Evolutionary conservation across 2,888 invertebrate genomes (phyloP), one percentile per base, ranked within the genome.

Genomic region (Yponomeuta sedellus): DNA sequence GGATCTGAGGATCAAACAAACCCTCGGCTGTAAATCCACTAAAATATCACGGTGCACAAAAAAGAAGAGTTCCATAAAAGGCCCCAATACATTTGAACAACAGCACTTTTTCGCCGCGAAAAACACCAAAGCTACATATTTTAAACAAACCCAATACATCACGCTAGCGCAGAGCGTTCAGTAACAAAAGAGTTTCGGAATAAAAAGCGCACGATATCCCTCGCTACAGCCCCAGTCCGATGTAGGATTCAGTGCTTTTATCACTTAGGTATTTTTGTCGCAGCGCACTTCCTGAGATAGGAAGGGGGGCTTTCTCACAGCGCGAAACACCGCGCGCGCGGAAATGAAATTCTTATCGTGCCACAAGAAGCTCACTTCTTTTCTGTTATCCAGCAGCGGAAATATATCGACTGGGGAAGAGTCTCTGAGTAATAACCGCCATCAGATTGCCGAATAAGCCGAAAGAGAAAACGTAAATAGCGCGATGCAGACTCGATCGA

Each of bases 321-420:
- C 67, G 65, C 67, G 61, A 65, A 67, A 68, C 68, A 67, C 68
- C 66, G 67, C 65, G 80, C 77, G 73, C 77, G 77, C 79, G 92
- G 91, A 91, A 92, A 92, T 92, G 91, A 91, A 92, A 92, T 91
- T 90, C 91, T 92, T 92, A 92, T 92, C 92, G 87, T 83, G 82
- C 83, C 81, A 79, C 77, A 84, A 84, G 84, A 82, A 85, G 84
- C 84, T 80, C 79, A 82, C 83, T 87, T 83, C 83, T 83, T 83
- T 65, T 84, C 87, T 83, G 83, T 88, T 88, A 88, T 88, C 89
- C 88, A 79, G 44, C 72, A 74, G 73, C 82, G 86, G 85, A 89
- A 89, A 90, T 90, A 88, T 88, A 88, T 85, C 78, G 81, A 66
- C 57, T 64, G 74, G 82, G 83, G 82, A 80, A 75, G 73, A 70